Conservation (phyloP, 2,113 vertebrate species). For the Bettongia penicillata region DNA sequence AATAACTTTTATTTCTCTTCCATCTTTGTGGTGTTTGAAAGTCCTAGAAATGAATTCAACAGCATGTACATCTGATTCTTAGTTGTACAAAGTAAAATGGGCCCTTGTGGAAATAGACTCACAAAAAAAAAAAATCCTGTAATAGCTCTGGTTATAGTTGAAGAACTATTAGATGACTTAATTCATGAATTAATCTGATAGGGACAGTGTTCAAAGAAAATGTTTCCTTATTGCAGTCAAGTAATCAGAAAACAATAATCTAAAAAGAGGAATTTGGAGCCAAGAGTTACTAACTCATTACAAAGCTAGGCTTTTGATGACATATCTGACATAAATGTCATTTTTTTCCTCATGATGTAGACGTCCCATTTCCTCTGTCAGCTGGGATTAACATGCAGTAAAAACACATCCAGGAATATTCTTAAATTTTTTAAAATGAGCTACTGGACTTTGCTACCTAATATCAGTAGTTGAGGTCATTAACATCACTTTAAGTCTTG, state of each 20-base stretch:
- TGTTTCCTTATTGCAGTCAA: slow-evolving; percentile 13
- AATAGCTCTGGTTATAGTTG: not conserved
- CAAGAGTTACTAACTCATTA: not conserved
- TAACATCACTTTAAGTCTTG: slow-evolving; percentile 29
- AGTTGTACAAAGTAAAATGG: not conserved
- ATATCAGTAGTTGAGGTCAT: not conserved
- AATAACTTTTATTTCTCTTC: slow-evolving; percentile 4
- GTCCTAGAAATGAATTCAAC: not conserved
- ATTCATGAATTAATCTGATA: slow-evolving; percentile 28
- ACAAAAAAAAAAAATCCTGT: slow-evolving; percentile 25
- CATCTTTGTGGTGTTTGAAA: not conserved
- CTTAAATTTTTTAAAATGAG: slow-evolving; percentile 42
- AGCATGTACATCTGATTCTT: no score
- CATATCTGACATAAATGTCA: slow-evolving; percentile 12
- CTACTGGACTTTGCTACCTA: not conserved
- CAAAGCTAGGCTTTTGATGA: not conserved
- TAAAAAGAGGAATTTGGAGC: not conserved
- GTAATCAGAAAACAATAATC: slow-evolving; percentile 14
- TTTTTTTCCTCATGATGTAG: not conserved
- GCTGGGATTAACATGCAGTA: not conserved
- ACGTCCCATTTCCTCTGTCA: not conserved
- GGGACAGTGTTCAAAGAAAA: slow-evolving; percentile 1
- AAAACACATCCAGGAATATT: not conserved
- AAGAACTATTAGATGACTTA: slow-evolving; percentile 43
- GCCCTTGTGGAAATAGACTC: not conserved